Base-by-base conservation (phyloP, 2,888 invertebrate species). In the Phania funesta region DNA sequence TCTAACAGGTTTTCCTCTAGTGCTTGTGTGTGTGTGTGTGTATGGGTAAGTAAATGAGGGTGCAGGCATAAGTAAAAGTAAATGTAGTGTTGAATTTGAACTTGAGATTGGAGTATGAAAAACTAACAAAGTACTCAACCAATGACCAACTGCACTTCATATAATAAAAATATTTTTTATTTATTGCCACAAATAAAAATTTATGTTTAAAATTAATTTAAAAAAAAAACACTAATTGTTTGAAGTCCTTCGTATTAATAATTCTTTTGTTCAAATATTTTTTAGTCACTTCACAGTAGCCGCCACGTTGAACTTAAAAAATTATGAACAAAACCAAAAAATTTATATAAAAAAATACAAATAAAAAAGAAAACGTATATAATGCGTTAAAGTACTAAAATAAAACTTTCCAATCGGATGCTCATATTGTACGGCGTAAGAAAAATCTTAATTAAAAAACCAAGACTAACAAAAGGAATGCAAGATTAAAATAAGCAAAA, bases 391-490 rank as follows among this genome's bases (percentile, higher is more conserved):
- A 32, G 2, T 13, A 26, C 7, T 18, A 22, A 18, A 41, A 46
- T 26, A 62, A 24, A 58, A 26, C 24, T 44, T 26, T 26, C 16
- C 62, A 62, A 62, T 62, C 18, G 2, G 26, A 18, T 13, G 16
- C 11, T 44, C 13, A 46, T 44, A 20, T 22, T 38, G 5, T 24
- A 16, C n/a, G 13, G 16, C 52, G 22, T 13, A 50, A 32, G 35
- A 6, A 13, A 18, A 54, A 13, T 52, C 38, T 67, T 67, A 52
- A 44, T 67, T 67, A 54, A 54, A 67, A 38, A 41, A 41, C 3
- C n/a, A 16, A 41, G 6, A 41, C 41, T 9, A 11, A 5, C 38
- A 35, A 18, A 32, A 13, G 2, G 20, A 54, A 5, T 7, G 18
- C 22, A 50, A 29, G 7, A 11, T 0, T 9, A 48, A 22, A 46